A percentile compares a stretch with the other conserved stretches of the same genome.
These are phyloP conservation scores for Phymastichus coffea DNA, from an alignment of 1,140 invertebrate genomes.

Conservation along the genomic window DNA sequence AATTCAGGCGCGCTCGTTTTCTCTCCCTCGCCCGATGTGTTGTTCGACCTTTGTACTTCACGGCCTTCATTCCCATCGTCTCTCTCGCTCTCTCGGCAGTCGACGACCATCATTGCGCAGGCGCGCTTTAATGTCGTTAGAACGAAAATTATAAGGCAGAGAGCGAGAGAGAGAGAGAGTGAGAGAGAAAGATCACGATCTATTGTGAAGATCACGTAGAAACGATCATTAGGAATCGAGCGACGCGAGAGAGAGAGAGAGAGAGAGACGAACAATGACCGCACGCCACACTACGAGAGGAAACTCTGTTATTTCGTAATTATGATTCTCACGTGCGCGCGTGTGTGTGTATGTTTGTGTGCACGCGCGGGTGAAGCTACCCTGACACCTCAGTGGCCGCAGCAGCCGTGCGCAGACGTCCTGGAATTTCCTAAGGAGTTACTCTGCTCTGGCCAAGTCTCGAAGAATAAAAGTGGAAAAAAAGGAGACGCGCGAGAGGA, in stretches of 20 bases:
- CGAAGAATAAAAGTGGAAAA: constrained; percentile 1
- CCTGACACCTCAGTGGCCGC: constrained; percentile 10
- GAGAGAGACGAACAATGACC: constrained; percentile 2
- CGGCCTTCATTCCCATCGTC: not conserved
- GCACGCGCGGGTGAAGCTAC: constrained; percentile 1
- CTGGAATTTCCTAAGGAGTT: constrained; percentile 6
- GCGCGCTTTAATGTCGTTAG: constrained; percentile 25
- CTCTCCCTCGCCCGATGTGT: not conserved
- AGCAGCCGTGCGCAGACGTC: not conserved
- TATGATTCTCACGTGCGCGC: constrained; percentile 23
- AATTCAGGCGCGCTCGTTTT: not conserved
- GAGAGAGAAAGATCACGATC: constrained; percentile 1
- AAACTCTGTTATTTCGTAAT: constrained; percentile 26
- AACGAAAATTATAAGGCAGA: constrained; percentile 24
- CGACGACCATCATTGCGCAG: constrained; percentile 11
- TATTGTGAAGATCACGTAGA: constrained; percentile 27
- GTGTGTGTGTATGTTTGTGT: not conserved
- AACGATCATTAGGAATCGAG: constrained; percentile 28
- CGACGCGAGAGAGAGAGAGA: too few relatives aligned
- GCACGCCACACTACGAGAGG: not conserved
- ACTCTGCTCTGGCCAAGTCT: not conserved
- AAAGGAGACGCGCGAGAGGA: not conserved
- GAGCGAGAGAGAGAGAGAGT: not conserved
- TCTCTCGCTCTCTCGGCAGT: not conserved
- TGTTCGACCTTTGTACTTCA: not conserved